phyloP scores from a whole-genome alignment of 2,113 vertebrate genomes.

The Pogona vitticeps region DNA sequence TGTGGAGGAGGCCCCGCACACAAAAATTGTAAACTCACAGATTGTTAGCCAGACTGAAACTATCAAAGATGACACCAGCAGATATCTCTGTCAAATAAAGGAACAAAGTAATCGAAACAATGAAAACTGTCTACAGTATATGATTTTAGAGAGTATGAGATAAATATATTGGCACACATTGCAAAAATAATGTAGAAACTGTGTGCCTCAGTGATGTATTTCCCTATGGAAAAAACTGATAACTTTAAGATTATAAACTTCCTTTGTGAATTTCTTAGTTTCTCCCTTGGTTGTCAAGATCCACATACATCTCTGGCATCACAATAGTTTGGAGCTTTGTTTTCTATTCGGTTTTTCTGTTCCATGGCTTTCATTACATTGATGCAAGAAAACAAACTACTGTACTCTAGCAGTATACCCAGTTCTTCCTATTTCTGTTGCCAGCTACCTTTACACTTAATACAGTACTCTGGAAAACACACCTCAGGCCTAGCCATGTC shows the following conservation, averaged over 20 bases:
- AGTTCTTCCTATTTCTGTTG: neutral
- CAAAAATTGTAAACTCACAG: neutral
- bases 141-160: neutral
- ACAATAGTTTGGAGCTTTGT: slow-evolving; percentile 2
- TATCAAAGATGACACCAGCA: neutral
- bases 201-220: neutral
- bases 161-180: neutral
- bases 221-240: neutral
- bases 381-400: slow-evolving; percentile 2
- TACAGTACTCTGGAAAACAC: neutral
- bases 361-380: neutral
- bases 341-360: neutral
- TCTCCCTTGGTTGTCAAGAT: neutral
- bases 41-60: neutral
- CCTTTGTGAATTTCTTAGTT: neutral
- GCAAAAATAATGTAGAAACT: neutral
- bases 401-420: neutral
- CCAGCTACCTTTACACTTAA: neutral
- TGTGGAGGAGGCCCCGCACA: neutral
- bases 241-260: neutral
- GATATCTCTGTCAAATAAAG: neutral
- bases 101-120: neutral
- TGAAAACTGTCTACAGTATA: neutral
- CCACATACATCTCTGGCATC: neutral
- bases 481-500: slow-evolving; percentile 6